Evolutionary conservation across 2,797 vertebrate species (phyloP).

Genomic region (Siniperca scherzeri): DNA sequence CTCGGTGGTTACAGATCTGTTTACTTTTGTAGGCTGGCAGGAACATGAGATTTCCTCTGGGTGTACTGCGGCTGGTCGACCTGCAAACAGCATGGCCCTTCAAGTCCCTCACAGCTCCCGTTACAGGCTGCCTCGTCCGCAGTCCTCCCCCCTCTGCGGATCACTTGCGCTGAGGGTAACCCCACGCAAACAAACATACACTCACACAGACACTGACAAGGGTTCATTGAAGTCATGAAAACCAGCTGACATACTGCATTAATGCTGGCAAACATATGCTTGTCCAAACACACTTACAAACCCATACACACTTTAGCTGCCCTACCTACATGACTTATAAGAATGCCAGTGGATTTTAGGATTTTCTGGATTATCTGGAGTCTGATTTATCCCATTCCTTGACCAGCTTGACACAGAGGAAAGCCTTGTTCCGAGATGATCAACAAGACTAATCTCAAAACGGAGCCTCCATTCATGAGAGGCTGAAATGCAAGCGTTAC

Average conservation of each 20-base stretch:
- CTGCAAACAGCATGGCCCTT: slow-evolving; percentile 70
- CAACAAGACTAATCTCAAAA: slow-evolving; percentile 62
- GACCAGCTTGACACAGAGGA: slow-evolving; percentile 62
- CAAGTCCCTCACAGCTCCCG: slow-evolving; percentile 49
- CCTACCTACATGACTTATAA: slow-evolving; percentile 21
- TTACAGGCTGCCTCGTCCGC: slow-evolving; percentile 45
- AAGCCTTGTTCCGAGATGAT: slow-evolving; percentile 69
- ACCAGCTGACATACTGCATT: slow-evolving; percentile 5
- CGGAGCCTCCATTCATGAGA: slow-evolving; percentile 25
- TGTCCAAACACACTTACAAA: slow-evolving; percentile 2
- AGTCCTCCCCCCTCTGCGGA: slow-evolving; percentile 17
- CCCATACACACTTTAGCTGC: slow-evolving; percentile 29
- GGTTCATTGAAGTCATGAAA: slow-evolving; percentile 31
- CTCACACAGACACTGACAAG: slow-evolving; percentile 28
- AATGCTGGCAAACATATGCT: slow-evolving; percentile 19
- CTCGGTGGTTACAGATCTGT: slow-evolving; percentile 77
- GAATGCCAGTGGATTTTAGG: slow-evolving; percentile 63
- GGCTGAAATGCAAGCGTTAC: slow-evolving; percentile 19
- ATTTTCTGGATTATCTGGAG: slow-evolving; percentile 68
- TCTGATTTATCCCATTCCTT: slow-evolving; percentile 65
- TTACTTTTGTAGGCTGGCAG: slow-evolving; percentile 82
- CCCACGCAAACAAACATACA: slow-evolving; percentile 49
- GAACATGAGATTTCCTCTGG: slow-evolving; percentile 84
- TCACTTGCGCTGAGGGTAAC: slow-evolving; percentile 43
- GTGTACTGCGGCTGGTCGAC: slow-evolving; percentile 67